These are phyloP conservation scores for Drosophila obscura DNA, from an alignment of 1,140 invertebrate genomes.

Conservation along the genomic window DNA sequence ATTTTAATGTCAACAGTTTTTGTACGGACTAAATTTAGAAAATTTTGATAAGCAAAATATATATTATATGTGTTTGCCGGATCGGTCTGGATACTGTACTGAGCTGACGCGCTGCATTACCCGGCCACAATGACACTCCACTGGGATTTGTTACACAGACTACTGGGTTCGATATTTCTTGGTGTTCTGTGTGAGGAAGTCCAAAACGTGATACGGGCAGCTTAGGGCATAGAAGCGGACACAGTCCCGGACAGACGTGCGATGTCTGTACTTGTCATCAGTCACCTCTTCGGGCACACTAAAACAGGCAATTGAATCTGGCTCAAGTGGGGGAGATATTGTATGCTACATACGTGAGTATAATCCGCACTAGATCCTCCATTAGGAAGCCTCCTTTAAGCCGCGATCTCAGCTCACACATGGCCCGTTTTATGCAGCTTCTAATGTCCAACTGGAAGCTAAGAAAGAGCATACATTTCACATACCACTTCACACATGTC, in stretches of 20 bases:
- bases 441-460: slow-evolving; percentile 58
- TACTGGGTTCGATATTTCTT: slow-evolving; percentile 23
- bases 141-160: slow-evolving; percentile 5
- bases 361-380: slow-evolving; percentile 62
- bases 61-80: not conserved
- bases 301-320: not conserved
- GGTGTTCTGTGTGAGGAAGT: slow-evolving; percentile 48
- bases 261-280: slow-evolving; percentile 51
- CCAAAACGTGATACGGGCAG: slow-evolving; percentile 57
- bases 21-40: not conserved
- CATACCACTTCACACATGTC: too few species aligned
- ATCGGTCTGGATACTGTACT: slow-evolving; percentile 11
- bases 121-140: slow-evolving; percentile 1
- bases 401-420: slow-evolving; percentile 54
- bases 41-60: slow-evolving; percentile 25
- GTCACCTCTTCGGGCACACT: slow-evolving; percentile 52
- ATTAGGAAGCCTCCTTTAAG: slow-evolving; percentile 43
- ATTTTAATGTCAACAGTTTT: not conserved
- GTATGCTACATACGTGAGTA: slow-evolving; percentile 42
- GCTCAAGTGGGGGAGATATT: not conserved
- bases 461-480: not conserved
- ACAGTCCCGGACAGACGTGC: slow-evolving; percentile 28
- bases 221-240: slow-evolving; percentile 42
- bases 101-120: not conserved
- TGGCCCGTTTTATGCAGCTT: slow-evolving; percentile 65